Base-by-base conservation (phyloP, 2,888 invertebrate species). In the Drosophila ustulata region DNA sequence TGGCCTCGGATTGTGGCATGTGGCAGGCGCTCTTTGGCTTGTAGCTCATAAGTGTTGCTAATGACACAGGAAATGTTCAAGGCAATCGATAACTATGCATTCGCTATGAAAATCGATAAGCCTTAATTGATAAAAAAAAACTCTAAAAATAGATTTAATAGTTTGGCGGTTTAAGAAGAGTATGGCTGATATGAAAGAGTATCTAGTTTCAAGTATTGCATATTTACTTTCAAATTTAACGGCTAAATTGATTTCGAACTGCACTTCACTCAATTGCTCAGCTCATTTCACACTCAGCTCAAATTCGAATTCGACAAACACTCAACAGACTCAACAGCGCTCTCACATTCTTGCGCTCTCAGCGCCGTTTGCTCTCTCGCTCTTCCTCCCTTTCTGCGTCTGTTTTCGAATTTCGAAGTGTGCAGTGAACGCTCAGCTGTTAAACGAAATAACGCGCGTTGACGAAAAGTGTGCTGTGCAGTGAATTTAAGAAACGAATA, bases 381-480 rank as follows among this genome's bases (percentile, higher is more conserved):
- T 49, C 9, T 2, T 5, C 5, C 11, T 23, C 8, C 13, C 39
- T 7, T 13, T 41, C 1, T 39, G 9, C 11, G 30, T 18, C 18
- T 18, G 6, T 46, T 28, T 66, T 82, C 66, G 77, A 74, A 69
- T 50, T 80, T 74, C 77, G 86, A 78, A 68, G 26, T 55, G 34
- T 18, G 37, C 51, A 57, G 57, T 66, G 26, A 28, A 3, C 13
- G 30, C n/a, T 18, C 75, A 75, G 75, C 75, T 75, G 75, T 73
- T 26, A 57, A 13, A 49, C 39, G 7, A 46, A 56, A 30, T 64
- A 25, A 63, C 79, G 70, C 66, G 51, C 70, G 76, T 77, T 74
- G 50, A 0, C 41, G 76, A 41, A 77, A 77, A 77, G 76, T 77
- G 76, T 25, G 79, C 76, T 77, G 75, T 77, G 75, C 49, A 3